A percentile compares a stretch with the other conserved stretches of the same genome.
phyloP scores from a whole-genome alignment of 2,888 invertebrate species.

The Drosophila hamatofila region DNA sequence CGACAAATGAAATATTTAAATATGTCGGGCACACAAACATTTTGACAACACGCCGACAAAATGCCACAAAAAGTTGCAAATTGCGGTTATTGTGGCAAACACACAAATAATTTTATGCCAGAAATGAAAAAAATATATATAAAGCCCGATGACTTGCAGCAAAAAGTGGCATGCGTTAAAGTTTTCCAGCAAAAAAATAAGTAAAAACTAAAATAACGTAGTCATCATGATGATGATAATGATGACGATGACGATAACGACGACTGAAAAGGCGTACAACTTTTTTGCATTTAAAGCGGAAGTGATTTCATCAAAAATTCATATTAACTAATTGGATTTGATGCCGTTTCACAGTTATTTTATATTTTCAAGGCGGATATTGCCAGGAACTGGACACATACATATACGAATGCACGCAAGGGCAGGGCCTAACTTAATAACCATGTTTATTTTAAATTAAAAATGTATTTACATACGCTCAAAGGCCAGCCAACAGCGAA shows the following conservation, averaged over 20 bases:
- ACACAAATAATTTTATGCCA: conserved; percentile 62
- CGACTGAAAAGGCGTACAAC: conserved; percentile 8
- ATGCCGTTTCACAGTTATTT: conserved; percentile 55
- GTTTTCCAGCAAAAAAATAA: conserved; percentile 50
- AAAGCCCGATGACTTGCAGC: conserved; percentile 65
- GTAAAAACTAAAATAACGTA: conserved; percentile 39
- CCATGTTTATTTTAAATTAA: conserved; percentile 75
- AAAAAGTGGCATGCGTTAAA: conserved; percentile 61
- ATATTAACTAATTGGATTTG: conserved; percentile 81
- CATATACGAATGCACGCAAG: not conserved
- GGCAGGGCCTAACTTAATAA: conserved; percentile 57
- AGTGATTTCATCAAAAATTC: conserved; percentile 81
- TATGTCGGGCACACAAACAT: conserved; percentile 72
- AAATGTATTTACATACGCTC: conserved; percentile 67
- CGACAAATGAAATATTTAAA: conserved; percentile 80
- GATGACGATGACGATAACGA: conserved; percentile 9
- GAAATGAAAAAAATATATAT: conserved; percentile 12
- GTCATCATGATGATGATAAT: conserved; percentile 44
- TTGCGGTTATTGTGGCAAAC: conserved; percentile 78
- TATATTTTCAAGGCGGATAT: conserved; percentile 57
- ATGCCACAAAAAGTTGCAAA: conserved; percentile 79
- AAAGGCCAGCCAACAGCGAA: conserved; percentile 34
- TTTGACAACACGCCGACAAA: conserved; percentile 78
- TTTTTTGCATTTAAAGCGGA: conserved; percentile 73
- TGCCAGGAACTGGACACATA: conserved; percentile 43